Percentiles rank a stretch among this genome's conserved stretches.
phyloP scores from a whole-genome alignment of 1,140 invertebrate species.

The Bombus waltoni region DNA sequence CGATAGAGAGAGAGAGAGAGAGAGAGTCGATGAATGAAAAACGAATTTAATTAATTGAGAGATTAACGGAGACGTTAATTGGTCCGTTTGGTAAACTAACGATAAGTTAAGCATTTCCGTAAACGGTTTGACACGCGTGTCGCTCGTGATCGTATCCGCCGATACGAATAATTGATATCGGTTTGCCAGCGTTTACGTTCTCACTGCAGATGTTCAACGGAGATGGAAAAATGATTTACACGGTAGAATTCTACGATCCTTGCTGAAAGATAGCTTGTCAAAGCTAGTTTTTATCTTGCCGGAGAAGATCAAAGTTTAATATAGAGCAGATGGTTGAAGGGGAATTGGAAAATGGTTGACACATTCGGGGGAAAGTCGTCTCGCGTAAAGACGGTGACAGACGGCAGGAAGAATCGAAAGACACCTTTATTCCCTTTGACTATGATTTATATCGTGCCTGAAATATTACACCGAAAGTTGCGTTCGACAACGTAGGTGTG shows the following conservation, averaged over 20 bases:
- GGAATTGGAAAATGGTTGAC: conserved; percentile 1
- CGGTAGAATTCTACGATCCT: too few species aligned
- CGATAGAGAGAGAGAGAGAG: too few species aligned
- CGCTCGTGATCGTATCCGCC: not conserved
- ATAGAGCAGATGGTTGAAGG: not conserved
- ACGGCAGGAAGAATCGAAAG: not conserved
- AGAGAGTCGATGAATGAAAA: not conserved
- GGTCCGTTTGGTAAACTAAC: not conserved
- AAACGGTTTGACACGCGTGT: not conserved
- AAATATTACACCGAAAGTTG: conserved; percentile 11
- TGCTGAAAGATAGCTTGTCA: not conserved
- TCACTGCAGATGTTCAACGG: not conserved
- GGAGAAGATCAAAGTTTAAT: not conserved
- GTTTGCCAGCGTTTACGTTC: not conserved
- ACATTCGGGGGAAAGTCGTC: not conserved
- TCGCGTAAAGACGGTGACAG: not conserved
- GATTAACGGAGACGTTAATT: not conserved
- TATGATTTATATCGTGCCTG: not conserved
- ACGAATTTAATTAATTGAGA: not conserved
- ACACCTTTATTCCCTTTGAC: not conserved
- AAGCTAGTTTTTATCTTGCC: not conserved
- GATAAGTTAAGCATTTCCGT: conserved; percentile 1
- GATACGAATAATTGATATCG: conserved; percentile 30
- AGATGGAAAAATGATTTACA: not conserved
- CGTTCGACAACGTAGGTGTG: not conserved